Base-by-base conservation (phyloP, 2,113 vertebrate genomes). In the Chlamydotis undulata region DNA sequence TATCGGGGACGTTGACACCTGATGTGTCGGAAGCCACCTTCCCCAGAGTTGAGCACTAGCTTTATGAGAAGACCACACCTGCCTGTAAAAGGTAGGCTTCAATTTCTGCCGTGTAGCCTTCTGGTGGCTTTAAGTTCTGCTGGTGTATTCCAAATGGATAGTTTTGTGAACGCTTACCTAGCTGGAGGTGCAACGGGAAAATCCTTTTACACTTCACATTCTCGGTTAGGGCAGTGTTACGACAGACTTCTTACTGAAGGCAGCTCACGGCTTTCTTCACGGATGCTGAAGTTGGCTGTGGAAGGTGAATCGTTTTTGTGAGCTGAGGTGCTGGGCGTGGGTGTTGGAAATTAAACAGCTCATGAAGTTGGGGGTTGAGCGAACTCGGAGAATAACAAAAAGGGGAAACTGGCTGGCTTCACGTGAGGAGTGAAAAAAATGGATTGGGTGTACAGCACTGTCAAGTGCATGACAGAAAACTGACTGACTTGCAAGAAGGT, bases 1-100 rank as follows among this genome's bases (percentile, higher is more conserved):
- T 97, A 60, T 91, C 94, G 3, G 96, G 96, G 75, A 76, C 87
- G 31, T 91, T 92, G 63, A 74, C 96, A 71, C 92, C 90, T 0
- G 97, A 98, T n/a, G 55, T 85, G 6, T 84, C 78, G 26, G 98
- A 98, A 88, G 83, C 89, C n/a, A 77, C 43, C 35, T 97, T 98
- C 28, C 98, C 97, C 85, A 74, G 79, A 61, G 89, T 97, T 10
- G 97, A 98, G 16, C 95, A 97, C 74, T 97, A 98, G 81, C 80
- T 85, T 76, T 87, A 68, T 57, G 59, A 82, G 70, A 65, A 37
- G 81, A 93, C 94, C 28, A 49, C 35, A 50, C 50, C 84, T 95
- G 33, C 47, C 89, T 88, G 21, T 69, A 11, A 83, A 69, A 91
- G 78, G 93, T 96, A 65, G 43, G 95, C 57, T 90, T 75, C 47